Evolutionary conservation across 2,113 vertebrate species (phyloP), one percentile per base, ranked within the genome.

Genomic region (Murina feae): DNA sequence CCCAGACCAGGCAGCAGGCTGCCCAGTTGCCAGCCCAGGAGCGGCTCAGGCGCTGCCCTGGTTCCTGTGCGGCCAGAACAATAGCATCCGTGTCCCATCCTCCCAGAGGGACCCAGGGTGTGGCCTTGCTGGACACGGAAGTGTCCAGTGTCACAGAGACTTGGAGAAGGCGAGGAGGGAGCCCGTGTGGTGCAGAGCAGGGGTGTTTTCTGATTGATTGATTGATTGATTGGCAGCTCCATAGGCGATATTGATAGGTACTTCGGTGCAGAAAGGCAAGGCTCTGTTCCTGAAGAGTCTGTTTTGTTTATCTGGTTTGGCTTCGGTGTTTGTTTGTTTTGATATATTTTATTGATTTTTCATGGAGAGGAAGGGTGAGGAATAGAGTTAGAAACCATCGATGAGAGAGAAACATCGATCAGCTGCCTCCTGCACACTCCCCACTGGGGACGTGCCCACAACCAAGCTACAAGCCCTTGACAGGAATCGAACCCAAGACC

Each of bases 61-160:
- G 0, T 94, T 93, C 88, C 20, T 51, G 21, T 23, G 65, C 37
- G 55, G 94, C 76, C 28, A 55, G 91, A 69, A 97, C 95, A 96
- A 96, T 66, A 55, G 69, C 0, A 30, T 84, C 51, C 30, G 3
- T 51, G 83, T 94, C 32, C 42, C 6, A 37, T 55, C 94, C 79
- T 28, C 76, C 90, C 66, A 32, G 71, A 68, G 94, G 85, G 78
- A 86, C 47, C 25, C 6, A 16, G n/a, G 81, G 80, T 12, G 74
- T 39, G 91, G 80, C 47, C 12, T 1, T 0, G 0, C 51, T 2
- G 65, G 69, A 86, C 91, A n/a, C 42, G 71, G 68, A 35, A 44
- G 83, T 72, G 63, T 44, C 74, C n/a, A 17, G 51, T 10, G 60
- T 30, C 37, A 66, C 2, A 0, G 30, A 63, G 47, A 32, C 12